Evolutionary conservation across 2,888 invertebrate species (phyloP).

Genomic region (Ornithoptera alexandrae): DNA sequence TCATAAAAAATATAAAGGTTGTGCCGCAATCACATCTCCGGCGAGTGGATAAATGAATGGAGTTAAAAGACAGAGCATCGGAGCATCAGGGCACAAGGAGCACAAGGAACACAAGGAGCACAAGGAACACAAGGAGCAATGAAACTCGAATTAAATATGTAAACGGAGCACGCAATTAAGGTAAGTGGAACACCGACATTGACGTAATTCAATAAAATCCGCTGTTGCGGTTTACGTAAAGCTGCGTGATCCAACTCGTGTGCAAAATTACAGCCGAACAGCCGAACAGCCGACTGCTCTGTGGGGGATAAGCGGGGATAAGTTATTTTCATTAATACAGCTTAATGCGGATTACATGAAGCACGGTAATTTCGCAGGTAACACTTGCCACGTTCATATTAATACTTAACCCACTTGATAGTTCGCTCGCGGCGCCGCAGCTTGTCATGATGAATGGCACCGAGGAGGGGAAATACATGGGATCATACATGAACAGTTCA

Average conservation of each 20-base stretch:
- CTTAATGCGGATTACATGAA: slow-evolving; percentile 21
- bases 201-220: slow-evolving; percentile 27
- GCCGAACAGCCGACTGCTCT: slow-evolving; percentile 5
- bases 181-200: slow-evolving; percentile 14
- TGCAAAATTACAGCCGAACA: slow-evolving; percentile 15
- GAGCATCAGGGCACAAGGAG: neutral
- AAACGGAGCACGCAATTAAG: slow-evolving; percentile 11
- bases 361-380: slow-evolving; percentile 14
- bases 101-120: too few species aligned
- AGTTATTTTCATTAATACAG: slow-evolving; percentile 27
- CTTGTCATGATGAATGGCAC: too few species aligned
- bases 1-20: too few species aligned
- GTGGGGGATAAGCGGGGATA: slow-evolving; percentile 20
- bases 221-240: slow-evolving; percentile 19
- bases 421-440: too few species aligned
- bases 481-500: too few species aligned
- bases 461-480: too few species aligned
- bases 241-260: slow-evolving; percentile 18
- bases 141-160: neutral
- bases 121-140: neutral
- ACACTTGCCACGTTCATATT: slow-evolving; percentile 19
- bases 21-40: too few species aligned
- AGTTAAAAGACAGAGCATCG: neutral
- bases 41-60: neutral
- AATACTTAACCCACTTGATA: too few species aligned